phyloP scores from a whole-genome alignment of 2,888 invertebrate species.

The Sisyra terminalis region DNA sequence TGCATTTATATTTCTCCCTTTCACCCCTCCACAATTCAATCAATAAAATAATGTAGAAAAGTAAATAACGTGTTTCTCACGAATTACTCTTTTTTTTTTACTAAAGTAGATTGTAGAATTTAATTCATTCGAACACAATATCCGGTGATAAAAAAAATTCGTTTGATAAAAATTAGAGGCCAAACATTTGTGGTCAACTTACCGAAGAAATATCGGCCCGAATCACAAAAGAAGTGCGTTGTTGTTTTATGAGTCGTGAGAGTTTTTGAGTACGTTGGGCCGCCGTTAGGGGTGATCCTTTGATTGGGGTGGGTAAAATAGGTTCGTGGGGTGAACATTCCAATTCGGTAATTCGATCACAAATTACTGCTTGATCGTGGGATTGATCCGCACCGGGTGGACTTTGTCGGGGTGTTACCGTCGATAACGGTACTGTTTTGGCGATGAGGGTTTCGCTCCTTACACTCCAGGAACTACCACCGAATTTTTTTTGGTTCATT shows the following conservation, averaged over 20 bases:
- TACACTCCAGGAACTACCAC: conserved; percentile 53
- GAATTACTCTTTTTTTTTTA: too few species aligned
- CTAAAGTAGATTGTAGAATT: too few species aligned
- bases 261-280: conserved; percentile 52
- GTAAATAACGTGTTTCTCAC: too few species aligned
- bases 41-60: too few species aligned
- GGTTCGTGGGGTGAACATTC: conserved; percentile 12
- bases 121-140: too few species aligned
- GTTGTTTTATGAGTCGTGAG: conserved; percentile 47
- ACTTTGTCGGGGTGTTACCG: conserved; percentile 40
- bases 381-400: conserved; percentile 24
- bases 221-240: conserved; percentile 33
- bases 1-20: too few species aligned
- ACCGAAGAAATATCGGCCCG: conserved; percentile 6
- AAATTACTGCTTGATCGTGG: conserved; percentile 22
- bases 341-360: conserved; percentile 12
- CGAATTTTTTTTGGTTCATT: conserved; percentile 59
- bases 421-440: conserved; percentile 53
- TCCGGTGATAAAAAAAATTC: too few species aligned
- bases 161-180: too few species aligned
- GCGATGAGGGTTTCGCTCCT: conserved; percentile 57
- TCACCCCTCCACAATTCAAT: too few species aligned
- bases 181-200: neutral
- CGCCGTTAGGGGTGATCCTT: conserved; percentile 41
- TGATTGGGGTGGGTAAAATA: conserved; percentile 22